Base-by-base conservation (phyloP, 1,140 invertebrate species). In the Sitophilus oryzae region DNA sequence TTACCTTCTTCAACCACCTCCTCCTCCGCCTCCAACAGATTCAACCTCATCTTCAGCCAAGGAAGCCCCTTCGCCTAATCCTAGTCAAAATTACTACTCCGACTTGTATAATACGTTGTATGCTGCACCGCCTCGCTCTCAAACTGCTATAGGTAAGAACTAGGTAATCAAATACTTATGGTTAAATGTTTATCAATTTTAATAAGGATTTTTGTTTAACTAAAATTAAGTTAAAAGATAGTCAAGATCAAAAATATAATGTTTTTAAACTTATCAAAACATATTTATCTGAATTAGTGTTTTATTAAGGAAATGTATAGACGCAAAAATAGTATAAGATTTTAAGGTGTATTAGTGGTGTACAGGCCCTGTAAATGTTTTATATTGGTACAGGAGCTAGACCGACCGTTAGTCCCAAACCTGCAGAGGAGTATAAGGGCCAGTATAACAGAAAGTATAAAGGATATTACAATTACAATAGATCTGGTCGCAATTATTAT, bases 381-480 rank as follows among this genome's bases (percentile, higher is more conserved):
- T 46, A 20, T 44, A 36, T 53, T 53, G 51, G 51, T 38, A 53
- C 43, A 53, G 51, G 51, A 20, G 35, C 52, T 54, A 43, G 52
- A 22, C 52, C n/a, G n/a, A n/a, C n/a, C n/a, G n/a, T n/a, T n/a
- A 54, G 18, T 48, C 37, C 35, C 15, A 34, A n/a, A 2, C 51
- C 49, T n/a, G 46, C 40, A 23, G 38, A 38, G 23, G 34, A 50
- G 46, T 50, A 34, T 45, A 45, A 19, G 23, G 34, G 22, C 2
- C 47, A 50, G 9, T 41, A 37, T 38, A 41, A 49, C 22, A 35
- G 43, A 41, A 22, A 40, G 6, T 41, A 56, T 49, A 14, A 16
- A 43, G 46, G 46, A 49, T 56, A 35, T 35, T 22, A 5, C 45
- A 56, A 35, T 35, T 22, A 5, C 45, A 56, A 49, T 10, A 40